Base-by-base conservation (phyloP, 2,888 invertebrate species). In the Erannis defoliaria region DNA sequence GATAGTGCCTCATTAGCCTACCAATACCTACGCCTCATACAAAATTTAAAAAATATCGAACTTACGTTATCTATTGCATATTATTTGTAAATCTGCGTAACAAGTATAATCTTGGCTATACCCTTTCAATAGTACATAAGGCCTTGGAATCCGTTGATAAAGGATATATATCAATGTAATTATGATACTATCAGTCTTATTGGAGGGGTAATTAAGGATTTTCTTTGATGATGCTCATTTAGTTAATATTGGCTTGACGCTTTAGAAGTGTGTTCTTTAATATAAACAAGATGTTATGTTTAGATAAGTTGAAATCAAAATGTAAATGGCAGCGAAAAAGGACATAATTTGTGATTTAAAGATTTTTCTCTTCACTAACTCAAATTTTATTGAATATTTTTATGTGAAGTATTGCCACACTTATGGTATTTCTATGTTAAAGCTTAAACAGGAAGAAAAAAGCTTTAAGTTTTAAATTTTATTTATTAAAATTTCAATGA, bases 141-240 rank as follows among this genome's bases (percentile, higher is more conserved):
- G 12, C 46, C 14, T 29, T 23, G 14, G 33, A 33, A 37, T 23
- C 10, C 37, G 42, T 48, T 26, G 56, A 56, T 62, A 57, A 56
- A 8, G 53, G 43, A 46, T 55, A 56, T 53, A 55, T 50, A 43
- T 42, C 48, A 53, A 49, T 53, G 56, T 53, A 57, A 53, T 62
- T 57, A 46, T 62, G 62, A 56, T 62, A 4, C n/a, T 37, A 61
- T 62, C 48, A 53, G 38, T 48, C 16, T 51, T 49, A 62, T 56
- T 62, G 51, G 19, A 29, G 37, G 16, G 38, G 50, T 51, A 53
- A 57, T 62, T 62, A 56, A 9, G 40, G 31, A 43, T 53, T 61
- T 62, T 40, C 62, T 57, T 62, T 55, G 55, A 50, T 40, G 61
- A 40, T 55, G 31, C 29, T 31, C 42, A 50, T 50, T 19, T 50